Conservation (phyloP, 2,888 invertebrate genomes). For the Tipula confusa region DNA sequence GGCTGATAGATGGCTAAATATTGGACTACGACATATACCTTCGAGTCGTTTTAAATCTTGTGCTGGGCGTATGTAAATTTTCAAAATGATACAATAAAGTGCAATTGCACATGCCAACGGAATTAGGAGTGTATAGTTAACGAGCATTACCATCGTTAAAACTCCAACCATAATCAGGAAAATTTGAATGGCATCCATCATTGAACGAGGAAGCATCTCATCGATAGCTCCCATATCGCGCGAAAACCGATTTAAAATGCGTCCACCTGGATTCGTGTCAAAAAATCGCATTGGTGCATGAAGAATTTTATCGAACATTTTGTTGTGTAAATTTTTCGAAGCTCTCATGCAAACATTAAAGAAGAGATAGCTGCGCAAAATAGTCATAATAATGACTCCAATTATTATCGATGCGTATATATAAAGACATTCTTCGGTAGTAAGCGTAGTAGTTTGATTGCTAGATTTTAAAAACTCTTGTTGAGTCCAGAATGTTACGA, state of each 20-base stretch:
- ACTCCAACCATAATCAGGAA: constrained; percentile 66
- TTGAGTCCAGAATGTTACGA: constrained; percentile 58
- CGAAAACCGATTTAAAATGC: constrained; percentile 70
- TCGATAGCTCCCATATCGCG: constrained; percentile 67
- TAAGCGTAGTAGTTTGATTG: constrained; percentile 33
- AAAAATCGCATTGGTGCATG: constrained; percentile 79
- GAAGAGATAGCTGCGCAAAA: constrained; percentile 62
- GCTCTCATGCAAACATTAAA: constrained; percentile 72
- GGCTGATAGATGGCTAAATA: constrained; percentile 84
- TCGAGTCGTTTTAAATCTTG: constrained; percentile 70
- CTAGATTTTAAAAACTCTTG: constrained; percentile 45
- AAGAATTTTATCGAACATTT: constrained; percentile 77
- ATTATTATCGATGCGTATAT: constrained; percentile 43
- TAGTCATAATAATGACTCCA: constrained; percentile 39
- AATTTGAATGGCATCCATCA: constrained; percentile 55
- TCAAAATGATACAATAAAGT: constrained; percentile 60
- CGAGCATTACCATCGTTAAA: constrained; percentile 64
- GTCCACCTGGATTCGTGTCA: constrained; percentile 75
- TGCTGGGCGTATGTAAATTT: constrained; percentile 67
- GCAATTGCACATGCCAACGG: constrained; percentile 62
- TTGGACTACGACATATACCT: constrained; percentile 78
- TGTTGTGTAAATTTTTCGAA: constrained; percentile 71
- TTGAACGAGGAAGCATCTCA: constrained; percentile 54
- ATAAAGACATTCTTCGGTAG: constrained; percentile 44
- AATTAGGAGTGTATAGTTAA: constrained; percentile 63